phyloP scores from a whole-genome alignment of 2,113 vertebrate species.

The Erpornis zantholeuca region DNA sequence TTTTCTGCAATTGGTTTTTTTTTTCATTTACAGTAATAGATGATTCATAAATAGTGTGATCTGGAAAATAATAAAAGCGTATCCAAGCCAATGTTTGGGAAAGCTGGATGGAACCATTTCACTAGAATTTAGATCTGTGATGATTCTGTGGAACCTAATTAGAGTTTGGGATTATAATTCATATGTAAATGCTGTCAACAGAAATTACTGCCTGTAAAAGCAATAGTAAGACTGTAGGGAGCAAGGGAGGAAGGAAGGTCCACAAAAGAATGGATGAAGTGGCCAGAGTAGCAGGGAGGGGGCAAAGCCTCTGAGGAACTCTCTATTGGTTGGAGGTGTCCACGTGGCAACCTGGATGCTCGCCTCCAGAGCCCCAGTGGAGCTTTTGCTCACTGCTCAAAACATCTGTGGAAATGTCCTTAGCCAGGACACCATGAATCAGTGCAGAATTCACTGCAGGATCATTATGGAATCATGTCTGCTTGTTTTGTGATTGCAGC shows the following conservation, averaged over 20 bases:
- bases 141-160: not conserved
- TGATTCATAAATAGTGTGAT: not conserved
- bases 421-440: not conserved
- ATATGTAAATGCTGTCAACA: not conserved
- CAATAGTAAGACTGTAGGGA: not conserved
- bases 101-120: not conserved
- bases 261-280: not conserved
- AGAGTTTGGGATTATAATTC: not conserved
- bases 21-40: not conserved
- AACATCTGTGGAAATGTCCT: constrained; percentile 7
- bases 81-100: not conserved
- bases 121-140: not conserved
- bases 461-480: not conserved
- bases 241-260: not conserved
- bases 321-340: not conserved
- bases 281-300: not conserved
- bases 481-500: not conserved
- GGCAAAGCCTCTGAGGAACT: not conserved
- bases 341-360: not conserved
- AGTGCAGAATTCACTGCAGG: not conserved
- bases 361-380: not conserved
- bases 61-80: not conserved
- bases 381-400: not conserved
- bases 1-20: not conserved
- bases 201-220: not conserved